Conservation (phyloP, 2,797 vertebrate species). For the Hylomyscus alleni region DNA sequence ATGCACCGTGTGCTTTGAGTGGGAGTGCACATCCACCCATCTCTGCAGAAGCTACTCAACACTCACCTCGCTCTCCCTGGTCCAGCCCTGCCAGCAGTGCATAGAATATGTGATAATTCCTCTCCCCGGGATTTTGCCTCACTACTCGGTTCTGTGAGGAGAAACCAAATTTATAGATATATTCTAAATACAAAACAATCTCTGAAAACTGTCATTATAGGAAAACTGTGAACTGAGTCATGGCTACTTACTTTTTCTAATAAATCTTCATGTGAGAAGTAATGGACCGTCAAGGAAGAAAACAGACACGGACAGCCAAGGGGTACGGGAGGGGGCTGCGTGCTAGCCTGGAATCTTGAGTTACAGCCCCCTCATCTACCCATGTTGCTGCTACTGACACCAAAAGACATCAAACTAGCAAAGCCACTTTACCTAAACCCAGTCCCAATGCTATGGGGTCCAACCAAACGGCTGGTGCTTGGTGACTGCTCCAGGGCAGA, state of each 20-base stretch:
- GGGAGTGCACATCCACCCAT: too few species aligned
- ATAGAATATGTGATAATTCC: slow-evolving; percentile 99
- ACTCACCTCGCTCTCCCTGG: slow-evolving; percentile 93
- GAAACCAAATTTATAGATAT: slow-evolving; percentile 75
- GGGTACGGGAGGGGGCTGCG: too few species aligned
- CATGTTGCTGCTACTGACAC: not conserved
- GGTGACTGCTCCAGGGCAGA: not conserved
- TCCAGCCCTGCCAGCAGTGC: slow-evolving; percentile 95
- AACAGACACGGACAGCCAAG: not conserved
- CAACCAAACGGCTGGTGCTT: not conserved
- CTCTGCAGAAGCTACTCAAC: not conserved
- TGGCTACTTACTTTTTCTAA: slow-evolving; percentile 95
- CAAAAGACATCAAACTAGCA: not conserved
- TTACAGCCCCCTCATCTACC: not conserved
- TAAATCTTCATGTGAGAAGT: slow-evolving; percentile 92
- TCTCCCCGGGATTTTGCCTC: slow-evolving; percentile 97
- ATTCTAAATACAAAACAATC: slow-evolving; percentile 18
- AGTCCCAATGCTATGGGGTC: not conserved
- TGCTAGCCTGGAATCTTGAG: not conserved
- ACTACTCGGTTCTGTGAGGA: slow-evolving; percentile 96
- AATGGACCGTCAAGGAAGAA: slow-evolving; percentile 91
- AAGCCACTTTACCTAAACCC: not conserved
- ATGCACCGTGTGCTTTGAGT: accelerated
- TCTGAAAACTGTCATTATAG: slow-evolving; percentile 44
- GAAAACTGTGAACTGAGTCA: slow-evolving; percentile 66